Base-by-base conservation (phyloP, 2,113 vertebrate species). In the Cheirogaleus medius region DNA sequence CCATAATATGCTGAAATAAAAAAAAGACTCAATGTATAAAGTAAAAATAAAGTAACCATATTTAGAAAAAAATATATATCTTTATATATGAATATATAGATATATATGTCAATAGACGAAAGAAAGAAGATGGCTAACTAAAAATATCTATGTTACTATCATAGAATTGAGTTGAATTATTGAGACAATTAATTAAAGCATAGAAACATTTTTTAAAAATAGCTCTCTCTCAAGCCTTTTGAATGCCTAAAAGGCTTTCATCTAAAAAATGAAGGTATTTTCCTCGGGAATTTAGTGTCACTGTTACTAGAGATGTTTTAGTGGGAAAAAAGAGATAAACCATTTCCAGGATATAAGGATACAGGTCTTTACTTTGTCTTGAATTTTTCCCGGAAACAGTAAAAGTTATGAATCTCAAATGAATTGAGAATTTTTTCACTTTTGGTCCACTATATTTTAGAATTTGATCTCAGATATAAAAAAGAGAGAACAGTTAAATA, bases 321-420 rank as follows among this genome's bases (percentile, higher is more conserved):
- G 10, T 27, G 5, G 56, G 8, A 10, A 64, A 64, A 60, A 83
- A 76, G 9, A 71, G 8, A 84, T 34, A 63, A 69, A 91, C 3
- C 34, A 73, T 12, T 90, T 77, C 27, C 49, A 32, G 4, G 5
- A 29, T 86, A 20, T 77, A 87, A 88, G n/a, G 32, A 52, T 21
- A 58, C 0, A 80, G 10, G 11, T 90, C 1, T 20, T 86, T 95
- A 11, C 13, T 6, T 82, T 90, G 13, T 49, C 60, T 0, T 88
- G 3, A 71, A 9, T 73, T 34, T 88, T 88, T 56, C n/a, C 37
- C 49, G 49, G 47, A 90, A 66, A 42, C 23, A 81, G 44, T 80
- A 54, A 20, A 94, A 94, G 11, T 81, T 86, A 87, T 95, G 74
- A 93, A 87, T 89, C 20, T 77, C 12, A 64, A 86, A 83, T 91